Evolutionary conservation across 2,888 invertebrate genomes (phyloP).

Genomic region (Tetragonula carbonaria): DNA sequence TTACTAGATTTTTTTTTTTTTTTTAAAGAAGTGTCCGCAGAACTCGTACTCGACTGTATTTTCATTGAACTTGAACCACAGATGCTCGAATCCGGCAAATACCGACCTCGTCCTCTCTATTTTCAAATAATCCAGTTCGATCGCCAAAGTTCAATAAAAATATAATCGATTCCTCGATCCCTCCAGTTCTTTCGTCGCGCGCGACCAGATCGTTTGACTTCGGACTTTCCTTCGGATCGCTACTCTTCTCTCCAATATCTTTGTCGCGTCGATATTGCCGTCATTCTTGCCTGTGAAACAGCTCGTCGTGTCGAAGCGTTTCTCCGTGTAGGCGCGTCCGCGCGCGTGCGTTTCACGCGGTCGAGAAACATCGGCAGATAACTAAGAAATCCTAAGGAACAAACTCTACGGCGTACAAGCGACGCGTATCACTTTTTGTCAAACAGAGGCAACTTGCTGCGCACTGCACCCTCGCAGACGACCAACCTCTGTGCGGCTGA

Average conservation of each 20-base stretch:
- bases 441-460: constrained; percentile 93
- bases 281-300: neutral
- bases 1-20: constrained; percentile 65
- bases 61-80: neutral
- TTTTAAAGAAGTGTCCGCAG: constrained; percentile 59
- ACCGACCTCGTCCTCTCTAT: neutral
- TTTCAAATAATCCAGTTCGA: neutral
- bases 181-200: constrained; percentile 4
- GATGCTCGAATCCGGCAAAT: neutral
- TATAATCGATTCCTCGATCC: constrained; percentile 22
- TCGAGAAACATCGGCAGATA: constrained; percentile 20
- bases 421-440: constrained; percentile 87
- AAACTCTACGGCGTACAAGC: constrained; percentile 35
- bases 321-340: neutral
- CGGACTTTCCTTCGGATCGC: neutral
- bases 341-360: neutral
- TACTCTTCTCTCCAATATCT: neutral
- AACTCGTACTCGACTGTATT: constrained; percentile 33
- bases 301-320: constrained; percentile 1
- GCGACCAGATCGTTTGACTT: constrained; percentile 15
- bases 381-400: constrained; percentile 52
- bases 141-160: constrained; percentile 10
- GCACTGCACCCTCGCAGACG: constrained; percentile 94
- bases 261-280: constrained; percentile 5
- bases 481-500: constrained; percentile 88